A percentile compares a stretch with the other conserved stretches of the same genome.
Evolutionary conservation across 2,888 invertebrate genomes (phyloP).

Genomic region (Lottia scabra): DNA sequence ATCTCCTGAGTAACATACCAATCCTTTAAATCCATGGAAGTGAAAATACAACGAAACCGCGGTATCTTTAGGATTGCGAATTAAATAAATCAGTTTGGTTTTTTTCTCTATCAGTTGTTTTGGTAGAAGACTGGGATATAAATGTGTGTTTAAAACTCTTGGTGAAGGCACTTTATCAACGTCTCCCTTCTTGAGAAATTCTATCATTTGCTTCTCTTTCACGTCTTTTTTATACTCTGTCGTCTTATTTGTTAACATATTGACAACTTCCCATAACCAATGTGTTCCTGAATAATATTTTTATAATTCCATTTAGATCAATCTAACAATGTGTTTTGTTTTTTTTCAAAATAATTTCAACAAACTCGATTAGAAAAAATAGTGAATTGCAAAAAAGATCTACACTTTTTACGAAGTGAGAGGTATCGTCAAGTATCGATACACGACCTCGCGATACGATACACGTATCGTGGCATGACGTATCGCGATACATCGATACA

Average conservation of each 20-base stretch:
- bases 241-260: conserved; percentile 23
- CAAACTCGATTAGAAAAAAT: no score
- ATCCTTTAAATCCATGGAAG: conserved; percentile 7
- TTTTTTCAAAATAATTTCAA: no score
- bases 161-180: conserved; percentile 19
- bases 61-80: conserved; percentile 34
- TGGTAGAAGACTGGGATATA: conserved; percentile 24
- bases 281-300: conserved; percentile 30
- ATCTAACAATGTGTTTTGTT: no score
- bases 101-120: conserved; percentile 25
- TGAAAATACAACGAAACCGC: conserved; percentile 32
- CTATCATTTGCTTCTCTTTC: conserved; percentile 23
- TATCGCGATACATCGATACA: no score
- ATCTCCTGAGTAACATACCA: conserved; percentile 29
- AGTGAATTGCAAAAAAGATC: no score
- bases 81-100: conserved; percentile 27
- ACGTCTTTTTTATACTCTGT: conserved; percentile 11
- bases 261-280: conserved; percentile 33
- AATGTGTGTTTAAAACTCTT: conserved; percentile 31
- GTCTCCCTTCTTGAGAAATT: conserved; percentile 13
- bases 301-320: no score
- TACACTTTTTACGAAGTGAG: no score
- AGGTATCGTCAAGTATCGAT: no score
- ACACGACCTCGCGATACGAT: no score
- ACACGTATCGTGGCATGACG: no score